Percentiles rank a stretch among this genome's conserved stretches.
Evolutionary conservation across 1,140 invertebrate genomes (phyloP).

Genomic region (Aphaenogaster rudis): DNA sequence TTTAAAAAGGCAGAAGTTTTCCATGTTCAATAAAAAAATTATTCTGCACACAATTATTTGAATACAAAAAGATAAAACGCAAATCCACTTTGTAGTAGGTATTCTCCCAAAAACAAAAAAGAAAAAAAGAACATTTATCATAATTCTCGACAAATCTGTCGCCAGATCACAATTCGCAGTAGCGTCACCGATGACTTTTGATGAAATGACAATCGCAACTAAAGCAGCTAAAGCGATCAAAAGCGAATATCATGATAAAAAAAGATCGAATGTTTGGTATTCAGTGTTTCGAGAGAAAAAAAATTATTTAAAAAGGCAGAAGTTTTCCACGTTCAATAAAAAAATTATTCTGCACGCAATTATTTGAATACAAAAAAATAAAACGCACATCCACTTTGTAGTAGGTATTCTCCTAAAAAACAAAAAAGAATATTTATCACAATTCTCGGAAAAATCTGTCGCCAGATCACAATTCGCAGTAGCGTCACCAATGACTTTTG

Average conservation of each 20-base stretch:
- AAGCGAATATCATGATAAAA: neutral
- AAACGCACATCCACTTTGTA: neutral
- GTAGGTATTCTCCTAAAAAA: neutral
- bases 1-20: neutral
- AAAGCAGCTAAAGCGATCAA: neutral
- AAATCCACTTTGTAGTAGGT: no score
- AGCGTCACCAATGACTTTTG: neutral
- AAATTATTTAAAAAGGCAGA: neutral
- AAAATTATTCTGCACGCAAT: neutral
- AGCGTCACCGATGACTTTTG: neutral
- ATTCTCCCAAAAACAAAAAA: no score
- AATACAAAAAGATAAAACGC: neutral
- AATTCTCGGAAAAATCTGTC: neutral
- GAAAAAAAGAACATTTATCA: neutral
- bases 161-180: no score
- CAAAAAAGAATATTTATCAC: neutral
- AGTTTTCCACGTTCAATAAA: no score
- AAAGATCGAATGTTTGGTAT: neutral
- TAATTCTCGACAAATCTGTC: neutral
- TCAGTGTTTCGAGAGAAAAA: neutral
- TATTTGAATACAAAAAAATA: neutral
- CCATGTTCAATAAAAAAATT: neutral
- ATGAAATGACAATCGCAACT: neutral
- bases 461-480: no score
- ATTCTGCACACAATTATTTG: neutral